Conservation (phyloP, 1,140 invertebrate species). For the Dreissena rostriformis region DNA sequence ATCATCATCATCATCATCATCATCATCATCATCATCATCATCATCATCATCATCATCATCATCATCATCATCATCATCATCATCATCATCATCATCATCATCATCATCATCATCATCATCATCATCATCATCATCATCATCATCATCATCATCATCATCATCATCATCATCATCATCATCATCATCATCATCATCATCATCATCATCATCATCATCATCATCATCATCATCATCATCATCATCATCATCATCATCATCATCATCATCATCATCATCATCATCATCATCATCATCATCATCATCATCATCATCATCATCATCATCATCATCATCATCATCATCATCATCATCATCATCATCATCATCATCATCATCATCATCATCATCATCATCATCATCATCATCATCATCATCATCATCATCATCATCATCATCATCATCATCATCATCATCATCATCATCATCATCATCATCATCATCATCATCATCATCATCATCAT, state of each 20-base stretch:
- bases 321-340: slow-evolving; percentile 6
- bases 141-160: slow-evolving; percentile 6
- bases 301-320: slow-evolving; percentile 6
- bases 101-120: slow-evolving; percentile 6
- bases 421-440: slow-evolving; percentile 6
- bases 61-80: slow-evolving; percentile 6
- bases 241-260: slow-evolving; percentile 6
- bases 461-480: slow-evolving; percentile 6
- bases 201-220: slow-evolving; percentile 6
- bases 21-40: slow-evolving; percentile 6
- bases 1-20: slow-evolving; percentile 6
- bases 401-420: slow-evolving; percentile 6
- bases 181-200: slow-evolving; percentile 6
- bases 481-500: slow-evolving; percentile 6
- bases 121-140: slow-evolving; percentile 6
- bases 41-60: slow-evolving; percentile 6
- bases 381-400: slow-evolving; percentile 6
- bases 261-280: slow-evolving; percentile 6
- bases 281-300: slow-evolving; percentile 6
- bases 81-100: slow-evolving; percentile 6
- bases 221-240: slow-evolving; percentile 6
- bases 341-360: slow-evolving; percentile 6
- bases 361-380: slow-evolving; percentile 6
- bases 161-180: slow-evolving; percentile 6
- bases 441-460: slow-evolving; percentile 6